These are phyloP conservation scores for Conus canariensis DNA, from an alignment of 2,888 invertebrate genomes.

Conservation along the genomic window DNA sequence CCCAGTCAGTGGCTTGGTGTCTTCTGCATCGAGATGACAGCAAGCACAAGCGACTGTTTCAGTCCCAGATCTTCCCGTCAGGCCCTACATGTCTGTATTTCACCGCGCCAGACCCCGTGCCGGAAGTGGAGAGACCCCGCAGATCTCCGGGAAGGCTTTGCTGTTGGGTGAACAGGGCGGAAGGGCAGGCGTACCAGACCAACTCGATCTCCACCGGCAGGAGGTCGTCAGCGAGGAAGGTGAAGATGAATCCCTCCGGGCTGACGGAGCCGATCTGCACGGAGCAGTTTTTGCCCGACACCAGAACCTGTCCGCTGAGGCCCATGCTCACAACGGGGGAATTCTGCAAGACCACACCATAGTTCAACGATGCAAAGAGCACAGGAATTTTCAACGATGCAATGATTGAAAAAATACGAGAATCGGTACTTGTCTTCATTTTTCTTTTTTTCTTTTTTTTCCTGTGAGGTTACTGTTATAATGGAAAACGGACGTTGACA, in stretches of 20 bases:
- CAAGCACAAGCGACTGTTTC: neutral
- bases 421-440: too few species aligned
- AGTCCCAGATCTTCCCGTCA: neutral
- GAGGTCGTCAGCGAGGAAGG: neutral
- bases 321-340: neutral
- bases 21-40: too few species aligned
- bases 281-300: slow-evolving; percentile 1
- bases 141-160: slow-evolving; percentile 10
- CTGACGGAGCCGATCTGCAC: neutral
- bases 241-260: slow-evolving; percentile 1
- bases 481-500: too few species aligned
- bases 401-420: too few species aligned
- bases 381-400: too few species aligned
- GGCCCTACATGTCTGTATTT: neutral
- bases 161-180: neutral
- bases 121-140: neutral
- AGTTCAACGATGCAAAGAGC: too few species aligned
- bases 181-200: slow-evolving; percentile 17
- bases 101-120: neutral
- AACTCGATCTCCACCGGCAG: neutral
- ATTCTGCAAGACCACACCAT: neutral
- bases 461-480: too few species aligned
- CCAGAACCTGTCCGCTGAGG: neutral
- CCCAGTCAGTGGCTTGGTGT: too few species aligned
- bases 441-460: too few species aligned